Evolutionary conservation across 2,113 vertebrate species (phyloP), one percentile per base, ranked within the genome.

Genomic region (Tachysurus fulvidraco): DNA sequence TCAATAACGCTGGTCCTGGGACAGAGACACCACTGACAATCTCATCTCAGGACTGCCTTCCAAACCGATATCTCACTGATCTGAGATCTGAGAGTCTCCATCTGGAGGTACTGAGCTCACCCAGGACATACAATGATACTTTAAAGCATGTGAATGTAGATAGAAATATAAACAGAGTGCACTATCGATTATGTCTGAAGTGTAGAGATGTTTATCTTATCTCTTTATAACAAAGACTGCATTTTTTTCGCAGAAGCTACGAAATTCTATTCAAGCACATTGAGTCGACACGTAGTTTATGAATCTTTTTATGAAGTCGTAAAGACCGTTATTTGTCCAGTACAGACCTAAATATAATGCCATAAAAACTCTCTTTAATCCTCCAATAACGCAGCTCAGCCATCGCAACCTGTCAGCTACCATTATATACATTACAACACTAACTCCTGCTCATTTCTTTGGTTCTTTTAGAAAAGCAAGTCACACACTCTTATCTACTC

Each of bases 1-100:
- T 85, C 88, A 82, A 54, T 74, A 78, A 25, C 11, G n/a, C 79
- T 67, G 86, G 76, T 69, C 78, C 17, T 81, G 80, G 69, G 80
- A 81, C 85, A 76, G 80, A 52, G 44, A 64, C 67, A 87, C 80
- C 80, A 77, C 69, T 36, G 28, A 17, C 65, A 83, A 82, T 78
- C 78, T 77, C 77, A 87, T 54, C 84, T 59, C 44, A 86, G 59
- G 28, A 36, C 83, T 57, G 81, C 85, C 86, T 52, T 54, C 77
- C 79, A 50, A 76, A 64, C 21, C 2, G 7, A 67, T 79, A 81
- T 86, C 59, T 84, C 28, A 28, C 86, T 59, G 76, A 88, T 84
- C 85, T 30, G 28, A 85, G 77, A 85, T 81, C 87, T 76, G 59
- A 83, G 16, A 52, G 59, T 64, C 71, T 25, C 25, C 46, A 71